Base-by-base conservation (phyloP, 2,797 vertebrate species). In the Sebastes matsubarae region DNA sequence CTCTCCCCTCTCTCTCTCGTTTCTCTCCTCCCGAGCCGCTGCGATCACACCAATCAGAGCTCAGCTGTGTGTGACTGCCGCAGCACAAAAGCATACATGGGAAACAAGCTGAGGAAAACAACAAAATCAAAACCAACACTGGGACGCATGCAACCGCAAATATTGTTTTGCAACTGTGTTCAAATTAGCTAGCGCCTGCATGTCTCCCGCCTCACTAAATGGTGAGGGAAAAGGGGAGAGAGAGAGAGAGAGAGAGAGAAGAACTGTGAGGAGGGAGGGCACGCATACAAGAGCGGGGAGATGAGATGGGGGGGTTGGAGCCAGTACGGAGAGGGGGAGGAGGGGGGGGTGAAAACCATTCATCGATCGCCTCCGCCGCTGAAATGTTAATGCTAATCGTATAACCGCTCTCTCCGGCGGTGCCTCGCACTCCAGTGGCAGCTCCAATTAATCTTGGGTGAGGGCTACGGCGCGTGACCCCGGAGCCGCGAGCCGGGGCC, bases 401-500 rank as follows among this genome's bases (percentile, higher is more conserved):
- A 96, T 97, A 96, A 97, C 96, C 93, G 96, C 96, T 95, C 95
- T 95, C 95, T 96, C 96, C 96, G 96, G 95, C 95, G 95, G 96
- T 95, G 93, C 96, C 96, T 97, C 94, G 95, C 96, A 95, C 96
- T 96, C 92, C 95, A 91, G 93, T 98, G 97, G 97, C 97, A 98
- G 97, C 96, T 96, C 97, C 97, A 97, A 98, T 98, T 98, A 97
- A 98, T 98, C 97, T 98, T 96, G 96, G 96, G 96, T 96, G 97
- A 96, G 95, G 96, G 93, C 93, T 92, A 85, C 93, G 93, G 96
- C 95, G 93, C 96, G 89, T 97, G 97, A 98, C 97, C 97, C 97
- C 96, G 90, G 95, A 95, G 91, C 96, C 94, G 87, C 36, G 93
- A 94, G 96, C 96, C 92, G 95, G 96, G 96, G 96, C 96, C 94